Evolutionary conservation across 1,140 invertebrate species (phyloP), one percentile per base, ranked within the genome.

Genomic region (Leptopilina boulardi): DNA sequence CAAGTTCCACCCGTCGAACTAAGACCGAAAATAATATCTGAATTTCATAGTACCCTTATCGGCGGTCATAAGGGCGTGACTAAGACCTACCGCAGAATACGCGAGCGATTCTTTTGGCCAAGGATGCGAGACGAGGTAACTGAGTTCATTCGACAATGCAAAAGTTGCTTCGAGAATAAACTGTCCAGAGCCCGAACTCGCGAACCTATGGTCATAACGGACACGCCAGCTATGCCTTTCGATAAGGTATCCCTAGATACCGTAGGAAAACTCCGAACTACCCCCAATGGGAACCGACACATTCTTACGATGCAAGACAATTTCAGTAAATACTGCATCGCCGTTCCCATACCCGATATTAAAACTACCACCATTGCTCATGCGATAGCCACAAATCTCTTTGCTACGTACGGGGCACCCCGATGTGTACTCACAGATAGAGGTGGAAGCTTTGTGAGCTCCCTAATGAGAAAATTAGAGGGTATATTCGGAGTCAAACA

Each of bases 31-130:
- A 77, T 77, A 4, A 54, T 78, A 5, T 13, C 34, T 0, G 71
- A 77, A 76, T 19, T 26, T 21, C 77, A 83, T 19, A 21, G 15
- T 15, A 73, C 70, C 8, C 3, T 75, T 2, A 42, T 72, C 10
- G 80, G 80, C 0, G 76, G 76, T n/a, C n/a, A n/a, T n/a, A n/a
- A n/a, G n/a, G n/a, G n/a, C n/a, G n/a, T n/a, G n/a, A n/a, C n/a
- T n/a, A 80, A 80, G 73, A 78, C 75, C 13, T 79, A 79, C 19
- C 56, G 77, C 34, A 30, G 75, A 73, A 79, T 81, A 18, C 10
- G 54, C 3, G n/a, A 75, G 11, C 23, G 34, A 5, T 83, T 80
- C 26, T 71, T 13, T 54, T 84, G 77, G 81, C 71, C 75, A 42
- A 73, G 59, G 0, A 78, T 84, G 77, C 76, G 71, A 11, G 30